Percentiles rank a stretch among this genome's conserved stretches.
These are phyloP conservation scores for Eudemis profundana DNA, from an alignment of 2,888 invertebrate genomes.

Conservation along the genomic window DNA sequence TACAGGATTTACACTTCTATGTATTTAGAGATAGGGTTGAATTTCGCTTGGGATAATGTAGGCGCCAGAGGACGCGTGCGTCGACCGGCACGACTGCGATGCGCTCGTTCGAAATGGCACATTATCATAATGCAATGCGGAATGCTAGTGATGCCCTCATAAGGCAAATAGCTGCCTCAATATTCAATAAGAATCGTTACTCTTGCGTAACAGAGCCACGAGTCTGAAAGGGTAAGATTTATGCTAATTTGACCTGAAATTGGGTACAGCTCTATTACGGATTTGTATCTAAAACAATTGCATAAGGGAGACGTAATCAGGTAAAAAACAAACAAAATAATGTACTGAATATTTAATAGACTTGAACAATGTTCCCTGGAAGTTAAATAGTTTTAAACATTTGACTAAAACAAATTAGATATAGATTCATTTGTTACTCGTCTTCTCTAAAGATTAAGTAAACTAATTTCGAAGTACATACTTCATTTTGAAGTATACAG, in stretches of 20 bases:
- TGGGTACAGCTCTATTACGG: not conserved
- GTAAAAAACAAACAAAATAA: too few species aligned
- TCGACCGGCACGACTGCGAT: conserved; percentile 63
- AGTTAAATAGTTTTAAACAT: too few species aligned
- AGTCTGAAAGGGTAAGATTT: not conserved
- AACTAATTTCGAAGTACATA: too few species aligned
- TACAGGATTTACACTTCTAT: not conserved
- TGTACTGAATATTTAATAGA: too few species aligned
- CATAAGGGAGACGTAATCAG: too few species aligned
- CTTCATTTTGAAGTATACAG: too few species aligned
- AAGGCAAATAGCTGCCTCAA: conserved; percentile 63
- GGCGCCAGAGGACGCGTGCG: conserved; percentile 73
- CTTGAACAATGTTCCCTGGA: too few species aligned
- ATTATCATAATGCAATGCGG: conserved; percentile 81
- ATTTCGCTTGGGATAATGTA: conserved; percentile 31
- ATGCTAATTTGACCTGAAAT: not conserved
- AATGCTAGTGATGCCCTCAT: conserved; percentile 75
- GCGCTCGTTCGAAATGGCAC: conserved; percentile 77
- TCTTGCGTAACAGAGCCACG: conserved; percentile 14
- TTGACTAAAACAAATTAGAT: too few species aligned
- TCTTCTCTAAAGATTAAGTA: too few species aligned
- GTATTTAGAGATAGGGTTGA: conserved; percentile 1
- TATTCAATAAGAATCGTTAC: conserved; percentile 55
- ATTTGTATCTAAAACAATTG: too few species aligned
- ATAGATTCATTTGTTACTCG: too few species aligned